These are phyloP conservation scores for Drosophila nebulosa DNA, from an alignment of 1,140 invertebrate genomes.

Conservation along the genomic window DNA sequence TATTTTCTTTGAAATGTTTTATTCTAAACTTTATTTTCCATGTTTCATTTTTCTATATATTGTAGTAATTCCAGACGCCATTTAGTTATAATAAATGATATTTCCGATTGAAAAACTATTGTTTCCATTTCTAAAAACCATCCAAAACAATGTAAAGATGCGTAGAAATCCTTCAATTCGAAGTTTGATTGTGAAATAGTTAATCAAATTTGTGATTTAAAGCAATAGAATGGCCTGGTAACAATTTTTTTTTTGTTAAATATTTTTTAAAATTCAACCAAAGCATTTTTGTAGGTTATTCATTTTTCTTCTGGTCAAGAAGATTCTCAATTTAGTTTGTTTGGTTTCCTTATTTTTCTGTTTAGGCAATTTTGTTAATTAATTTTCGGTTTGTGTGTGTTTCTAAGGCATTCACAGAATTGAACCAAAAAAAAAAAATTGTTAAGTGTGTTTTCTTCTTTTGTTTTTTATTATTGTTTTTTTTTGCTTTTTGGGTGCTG, in stretches of 20 bases:
- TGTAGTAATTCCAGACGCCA: too few relatives aligned
- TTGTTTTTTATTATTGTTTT: too few relatives aligned
- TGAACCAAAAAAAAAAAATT: conserved; percentile 19
- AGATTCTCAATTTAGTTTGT: not conserved
- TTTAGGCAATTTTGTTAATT: not conserved
- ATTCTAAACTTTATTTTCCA: too few relatives aligned
- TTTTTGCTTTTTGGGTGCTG: not conserved
- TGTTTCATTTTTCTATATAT: too few relatives aligned
- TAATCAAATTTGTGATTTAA: too few relatives aligned
- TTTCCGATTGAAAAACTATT: too few relatives aligned
- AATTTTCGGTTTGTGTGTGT: conserved; percentile 17
- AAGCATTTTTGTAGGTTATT: not conserved
- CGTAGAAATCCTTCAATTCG: too few relatives aligned
- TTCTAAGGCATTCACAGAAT: conserved; percentile 20
- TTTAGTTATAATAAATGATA: too few relatives aligned
- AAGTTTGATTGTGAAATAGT: too few relatives aligned
- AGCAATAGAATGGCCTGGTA: not conserved
- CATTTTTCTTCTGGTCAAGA: not conserved
- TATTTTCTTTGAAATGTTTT: too few relatives aligned
- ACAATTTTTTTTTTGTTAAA: not conserved
- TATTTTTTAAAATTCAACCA: not conserved
- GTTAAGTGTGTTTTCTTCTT: conserved; percentile 11
- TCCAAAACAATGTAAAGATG: too few relatives aligned
- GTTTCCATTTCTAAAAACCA: too few relatives aligned
- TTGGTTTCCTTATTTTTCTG: not conserved